Conservation (phyloP, 2,113 vertebrate species). For the Isurus oxyrinchus region DNA sequence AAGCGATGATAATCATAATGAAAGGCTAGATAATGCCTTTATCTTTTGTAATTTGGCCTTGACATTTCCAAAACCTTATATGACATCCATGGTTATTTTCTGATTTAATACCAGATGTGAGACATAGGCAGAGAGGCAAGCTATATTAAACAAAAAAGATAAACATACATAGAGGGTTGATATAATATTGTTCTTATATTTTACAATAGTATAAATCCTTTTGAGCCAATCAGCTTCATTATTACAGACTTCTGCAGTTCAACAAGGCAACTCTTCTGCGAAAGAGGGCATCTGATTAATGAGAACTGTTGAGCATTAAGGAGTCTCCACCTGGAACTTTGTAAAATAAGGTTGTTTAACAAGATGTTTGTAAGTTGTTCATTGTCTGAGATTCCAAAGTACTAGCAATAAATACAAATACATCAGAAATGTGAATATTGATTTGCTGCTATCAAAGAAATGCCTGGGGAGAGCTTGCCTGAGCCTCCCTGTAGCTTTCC, state of each 20-base stretch:
- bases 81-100: background rate
- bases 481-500: slow-evolving; percentile 21
- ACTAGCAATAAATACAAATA: slow-evolving; percentile 1
- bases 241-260: background rate
- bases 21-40: background rate
- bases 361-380: background rate
- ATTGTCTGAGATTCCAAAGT: background rate
- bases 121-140: background rate
- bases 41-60: background rate
- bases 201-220: background rate
- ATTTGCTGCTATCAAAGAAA: slow-evolving; percentile 18
- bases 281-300: background rate
- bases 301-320: background rate
- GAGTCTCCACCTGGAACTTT: background rate
- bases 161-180: background rate
- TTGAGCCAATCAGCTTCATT: background rate
- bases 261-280: background rate
- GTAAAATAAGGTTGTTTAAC: background rate
- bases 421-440: slow-evolving; percentile 13
- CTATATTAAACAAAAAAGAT: background rate
- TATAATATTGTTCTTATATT: background rate
- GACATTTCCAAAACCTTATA: background rate
- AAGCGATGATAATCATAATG: background rate
- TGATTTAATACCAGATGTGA: background rate
- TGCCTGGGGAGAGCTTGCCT: background rate